These are phyloP conservation scores for Batillaria attramentaria DNA, from an alignment of 1,140 invertebrate species.

Conservation along the genomic window DNA sequence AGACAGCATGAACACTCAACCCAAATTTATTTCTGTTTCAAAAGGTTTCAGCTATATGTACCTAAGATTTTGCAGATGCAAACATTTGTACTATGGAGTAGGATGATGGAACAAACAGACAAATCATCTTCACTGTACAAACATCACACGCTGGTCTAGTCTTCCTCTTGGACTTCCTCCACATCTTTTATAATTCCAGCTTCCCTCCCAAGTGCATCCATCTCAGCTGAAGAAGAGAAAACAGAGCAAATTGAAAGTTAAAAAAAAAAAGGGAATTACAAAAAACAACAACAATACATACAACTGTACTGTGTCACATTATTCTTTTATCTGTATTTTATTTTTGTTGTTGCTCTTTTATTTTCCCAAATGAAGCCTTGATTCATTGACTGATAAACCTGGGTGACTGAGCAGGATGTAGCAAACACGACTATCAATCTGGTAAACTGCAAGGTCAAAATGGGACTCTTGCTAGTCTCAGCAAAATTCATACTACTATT, in stretches of 20 bases:
- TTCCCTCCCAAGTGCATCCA: conserved; percentile 20
- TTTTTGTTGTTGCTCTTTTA: not conserved
- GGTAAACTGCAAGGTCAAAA: too few species aligned
- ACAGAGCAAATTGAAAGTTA: not conserved
- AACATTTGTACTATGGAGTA: not conserved
- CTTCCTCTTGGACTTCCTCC: too few species aligned
- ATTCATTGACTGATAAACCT: not conserved
- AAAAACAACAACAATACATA: not conserved
- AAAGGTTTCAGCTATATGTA: not conserved
- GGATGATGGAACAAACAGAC: not conserved
- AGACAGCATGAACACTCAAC: not conserved
- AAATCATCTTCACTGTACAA: not conserved
- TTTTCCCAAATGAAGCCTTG: not conserved
- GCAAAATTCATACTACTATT: too few species aligned
- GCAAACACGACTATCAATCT: too few species aligned
- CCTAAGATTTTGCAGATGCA: not conserved
- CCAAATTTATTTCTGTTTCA: not conserved
- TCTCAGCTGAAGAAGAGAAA: conserved; percentile 18
- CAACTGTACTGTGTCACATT: not conserved
- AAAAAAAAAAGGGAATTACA: not conserved
- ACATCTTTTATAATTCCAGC: conserved; percentile 1
- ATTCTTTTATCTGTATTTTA: too few species aligned
- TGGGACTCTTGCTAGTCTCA: too few species aligned
- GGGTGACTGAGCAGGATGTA: not conserved
- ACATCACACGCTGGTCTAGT: too few species aligned